Conservation (phyloP, 1,140 invertebrate species). For the Frieseomelitta varia region DNA sequence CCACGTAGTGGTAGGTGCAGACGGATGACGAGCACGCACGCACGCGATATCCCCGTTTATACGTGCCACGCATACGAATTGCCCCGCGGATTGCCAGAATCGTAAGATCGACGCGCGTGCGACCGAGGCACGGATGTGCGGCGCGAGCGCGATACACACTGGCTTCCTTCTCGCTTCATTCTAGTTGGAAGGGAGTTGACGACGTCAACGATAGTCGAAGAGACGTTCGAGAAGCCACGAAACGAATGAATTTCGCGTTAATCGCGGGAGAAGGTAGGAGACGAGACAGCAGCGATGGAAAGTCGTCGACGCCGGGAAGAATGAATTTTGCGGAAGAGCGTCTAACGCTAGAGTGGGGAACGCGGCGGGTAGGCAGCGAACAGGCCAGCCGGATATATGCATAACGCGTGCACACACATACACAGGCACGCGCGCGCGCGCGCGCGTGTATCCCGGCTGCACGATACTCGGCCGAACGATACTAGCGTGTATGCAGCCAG, state of each 20-base stretch:
- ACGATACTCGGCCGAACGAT: constrained; percentile 31
- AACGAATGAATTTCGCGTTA: constrained; percentile 10
- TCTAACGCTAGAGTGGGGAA: neutral
- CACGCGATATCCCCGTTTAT: constrained; percentile 42
- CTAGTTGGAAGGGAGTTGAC: neutral
- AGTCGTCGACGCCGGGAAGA: neutral
- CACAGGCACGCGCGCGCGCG: constrained; percentile 9
- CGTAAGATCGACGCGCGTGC: constrained; percentile 25
- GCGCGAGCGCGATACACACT: neutral
- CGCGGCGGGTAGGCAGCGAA: neutral
- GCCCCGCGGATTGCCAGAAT: neutral
- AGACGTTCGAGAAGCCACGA: neutral
- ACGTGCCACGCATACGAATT: constrained; percentile 15
- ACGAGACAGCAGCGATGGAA: neutral
- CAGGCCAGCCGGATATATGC: constrained; percentile 22
- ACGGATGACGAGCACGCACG: constrained; percentile 12
- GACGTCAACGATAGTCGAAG: too few relatives aligned
- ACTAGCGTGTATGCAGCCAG: constrained; percentile 28
- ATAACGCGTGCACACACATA: constrained; percentile 30
- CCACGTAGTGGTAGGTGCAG: neutral
- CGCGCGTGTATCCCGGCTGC: neutral
- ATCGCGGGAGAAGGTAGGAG: neutral
- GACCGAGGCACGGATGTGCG: neutral
- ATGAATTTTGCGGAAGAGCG: constrained; percentile 8
- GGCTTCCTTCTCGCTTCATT: too few relatives aligned